phyloP scores from a whole-genome alignment of 2,113 vertebrate species.

The Otolemur garnettii region DNA sequence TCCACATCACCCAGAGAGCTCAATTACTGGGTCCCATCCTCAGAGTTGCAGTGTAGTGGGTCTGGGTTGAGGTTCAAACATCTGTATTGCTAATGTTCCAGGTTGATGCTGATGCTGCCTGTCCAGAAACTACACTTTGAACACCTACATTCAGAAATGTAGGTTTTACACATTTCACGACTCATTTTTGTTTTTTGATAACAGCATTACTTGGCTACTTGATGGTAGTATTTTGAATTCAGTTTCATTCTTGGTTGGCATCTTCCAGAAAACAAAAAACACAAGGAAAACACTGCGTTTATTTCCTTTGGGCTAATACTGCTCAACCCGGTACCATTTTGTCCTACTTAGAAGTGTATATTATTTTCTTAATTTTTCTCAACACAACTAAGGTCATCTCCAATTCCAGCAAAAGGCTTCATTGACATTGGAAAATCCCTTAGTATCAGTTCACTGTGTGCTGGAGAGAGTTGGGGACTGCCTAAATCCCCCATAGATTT shows the following conservation, averaged over 20 bases:
- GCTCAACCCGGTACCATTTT: neutral
- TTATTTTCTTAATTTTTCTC: neutral
- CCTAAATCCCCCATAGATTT: neutral
- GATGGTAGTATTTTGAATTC: neutral
- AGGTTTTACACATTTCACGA: neutral
- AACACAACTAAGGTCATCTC: neutral
- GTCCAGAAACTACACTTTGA: neutral
- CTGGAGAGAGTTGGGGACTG: neutral
- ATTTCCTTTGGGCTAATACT: neutral
- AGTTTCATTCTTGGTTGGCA: neutral
- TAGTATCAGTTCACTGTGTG: neutral
- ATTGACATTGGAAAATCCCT: neutral
- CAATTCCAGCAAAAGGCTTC: neutral
- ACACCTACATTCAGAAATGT: neutral
- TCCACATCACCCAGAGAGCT: neutral
- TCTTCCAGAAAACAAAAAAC: neutral
- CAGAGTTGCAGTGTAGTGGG: neutral
- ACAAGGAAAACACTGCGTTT: neutral
- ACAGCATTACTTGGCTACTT: neutral
- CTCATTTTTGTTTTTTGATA: neutral
- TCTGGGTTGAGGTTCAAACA: neutral
- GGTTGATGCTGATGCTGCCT: neutral
- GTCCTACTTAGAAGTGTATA: neutral
- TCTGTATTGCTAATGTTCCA: neutral
- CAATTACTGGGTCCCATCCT: fast-evolving